Base-by-base conservation (phyloP, 2,888 invertebrate genomes). In the Stegophylla sp. region DNA sequence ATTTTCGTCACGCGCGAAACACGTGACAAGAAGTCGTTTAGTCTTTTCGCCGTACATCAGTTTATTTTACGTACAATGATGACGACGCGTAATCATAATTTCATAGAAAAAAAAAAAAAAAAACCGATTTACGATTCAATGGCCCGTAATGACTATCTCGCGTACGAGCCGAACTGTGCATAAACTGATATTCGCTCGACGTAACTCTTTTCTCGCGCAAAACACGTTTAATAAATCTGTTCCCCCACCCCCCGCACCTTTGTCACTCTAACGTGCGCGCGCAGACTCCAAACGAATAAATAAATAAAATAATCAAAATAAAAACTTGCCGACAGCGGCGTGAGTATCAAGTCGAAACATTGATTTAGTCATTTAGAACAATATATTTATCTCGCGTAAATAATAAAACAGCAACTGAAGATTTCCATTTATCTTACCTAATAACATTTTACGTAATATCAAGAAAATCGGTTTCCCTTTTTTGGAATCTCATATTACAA, bases 11-110 rank as follows among this genome's bases (percentile, higher is more conserved):
- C 41, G 41, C 23, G 20, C 23, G 4, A 17, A 71, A 72, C 53
- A 41, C 41, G 41, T 56, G 72, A 72, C 56, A 17, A 53, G 23
- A 56, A 56, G 41, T 72, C 72, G 56, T 56, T 72, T 41, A 23
- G 72, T 56, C 56, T 72, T 72, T 72, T 71, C 41, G 41, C 34
- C n/a, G 34, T 34, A 34, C 34, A 7, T 23, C 23, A n/a, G n/a
- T n/a, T n/a, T n/a, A n/a, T n/a, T 56, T 15, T 34, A 10, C 20
- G 72, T 41, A 15, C 41, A n/a, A n/a, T 41, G 72, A 72, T 56
- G 56, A 72, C 23, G 72, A 56, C 56, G 56, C 56, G 53, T 72
- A 41, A 72, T 72, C 72, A 72, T 72, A 23, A 56, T 72, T 72
- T 41, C 3, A 20, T 12, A 41, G 56, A 72, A 53, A 34, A 53